These are phyloP conservation scores for Conchocele bisecta DNA, from an alignment of 2,888 invertebrate genomes.

Conservation along the genomic window DNA sequence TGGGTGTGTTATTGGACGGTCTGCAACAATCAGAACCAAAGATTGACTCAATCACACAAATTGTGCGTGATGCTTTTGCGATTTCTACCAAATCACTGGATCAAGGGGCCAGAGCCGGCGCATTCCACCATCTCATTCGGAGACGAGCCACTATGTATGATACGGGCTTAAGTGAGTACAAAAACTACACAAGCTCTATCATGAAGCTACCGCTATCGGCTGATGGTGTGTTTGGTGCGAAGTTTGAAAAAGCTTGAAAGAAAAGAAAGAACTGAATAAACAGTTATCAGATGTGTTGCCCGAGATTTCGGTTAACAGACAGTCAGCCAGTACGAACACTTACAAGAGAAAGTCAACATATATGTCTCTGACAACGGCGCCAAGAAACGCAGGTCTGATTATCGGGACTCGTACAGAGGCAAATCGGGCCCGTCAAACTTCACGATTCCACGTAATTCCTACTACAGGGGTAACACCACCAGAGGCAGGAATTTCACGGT, in stretches of 20 bases:
- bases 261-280: conserved; percentile 46
- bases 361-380: no score
- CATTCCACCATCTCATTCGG: conserved; percentile 41
- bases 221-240: conserved; percentile 40
- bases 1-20: conserved; percentile 27
- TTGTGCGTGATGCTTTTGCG: conserved; percentile 38
- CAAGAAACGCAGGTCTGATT: no score
- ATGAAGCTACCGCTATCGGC: conserved; percentile 21
- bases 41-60: conserved; percentile 20
- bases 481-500: no score
- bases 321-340: no score
- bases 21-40: conserved; percentile 19
- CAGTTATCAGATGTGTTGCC: conserved; percentile 28
- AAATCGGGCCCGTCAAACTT: no score
- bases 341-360: no score
- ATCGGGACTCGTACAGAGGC: no score
- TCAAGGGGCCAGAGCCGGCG: conserved; percentile 41
- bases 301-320: no score
- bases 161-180: conserved; percentile 20
- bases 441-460: no score
- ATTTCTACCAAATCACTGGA: conserved; percentile 45
- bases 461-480: no score
- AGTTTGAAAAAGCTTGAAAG: conserved; percentile 32
- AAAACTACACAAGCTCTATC: conserved; percentile 26
- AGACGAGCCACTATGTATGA: conserved; percentile 41